Conservation (phyloP, 2,888 invertebrate species). For the Hydroisotoma schaefferi region DNA sequence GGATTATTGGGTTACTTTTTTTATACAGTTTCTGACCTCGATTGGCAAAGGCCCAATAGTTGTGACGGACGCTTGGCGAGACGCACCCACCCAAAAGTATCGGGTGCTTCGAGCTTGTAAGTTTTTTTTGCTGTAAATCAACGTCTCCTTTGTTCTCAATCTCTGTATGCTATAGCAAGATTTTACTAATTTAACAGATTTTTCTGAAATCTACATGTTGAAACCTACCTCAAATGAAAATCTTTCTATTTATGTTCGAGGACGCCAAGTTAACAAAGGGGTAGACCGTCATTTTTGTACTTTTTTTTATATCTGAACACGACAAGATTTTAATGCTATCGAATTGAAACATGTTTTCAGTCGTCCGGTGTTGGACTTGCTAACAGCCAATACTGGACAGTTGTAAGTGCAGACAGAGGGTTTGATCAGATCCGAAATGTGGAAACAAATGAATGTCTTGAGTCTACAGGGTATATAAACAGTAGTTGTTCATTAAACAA, state of each 20-base stretch:
- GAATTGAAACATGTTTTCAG: not conserved
- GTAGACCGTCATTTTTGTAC: too few relatives aligned
- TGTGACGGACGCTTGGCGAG: constrained; percentile 18
- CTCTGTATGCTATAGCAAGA: too few relatives aligned
- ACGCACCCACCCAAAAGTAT: constrained; percentile 22
- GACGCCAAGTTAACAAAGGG: constrained; percentile 3
- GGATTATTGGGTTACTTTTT: not conserved
- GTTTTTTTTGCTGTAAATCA: too few relatives aligned
- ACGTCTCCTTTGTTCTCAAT: too few relatives aligned
- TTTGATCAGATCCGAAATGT: constrained; percentile 22
- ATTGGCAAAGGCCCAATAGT: not conserved
- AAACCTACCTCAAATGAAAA: constrained; percentile 27
- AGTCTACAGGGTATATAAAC: constrained; percentile 18
- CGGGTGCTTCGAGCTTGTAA: constrained; percentile 27
- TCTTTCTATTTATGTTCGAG: not conserved
- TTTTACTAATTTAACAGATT: too few relatives aligned
- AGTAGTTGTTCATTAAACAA: too few relatives aligned
- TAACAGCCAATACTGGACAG: constrained; percentile 23
- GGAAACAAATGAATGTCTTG: constrained; percentile 18
- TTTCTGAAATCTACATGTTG: constrained; percentile 17
- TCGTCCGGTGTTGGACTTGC: constrained; percentile 17
- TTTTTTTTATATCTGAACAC: too few relatives aligned
- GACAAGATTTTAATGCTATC: too few relatives aligned
- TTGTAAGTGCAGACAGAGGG: constrained; percentile 15
- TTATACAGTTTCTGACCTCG: constrained; percentile 19